Conservation (phyloP, 2,113 vertebrate species). For the Crypturellus undulatus region DNA sequence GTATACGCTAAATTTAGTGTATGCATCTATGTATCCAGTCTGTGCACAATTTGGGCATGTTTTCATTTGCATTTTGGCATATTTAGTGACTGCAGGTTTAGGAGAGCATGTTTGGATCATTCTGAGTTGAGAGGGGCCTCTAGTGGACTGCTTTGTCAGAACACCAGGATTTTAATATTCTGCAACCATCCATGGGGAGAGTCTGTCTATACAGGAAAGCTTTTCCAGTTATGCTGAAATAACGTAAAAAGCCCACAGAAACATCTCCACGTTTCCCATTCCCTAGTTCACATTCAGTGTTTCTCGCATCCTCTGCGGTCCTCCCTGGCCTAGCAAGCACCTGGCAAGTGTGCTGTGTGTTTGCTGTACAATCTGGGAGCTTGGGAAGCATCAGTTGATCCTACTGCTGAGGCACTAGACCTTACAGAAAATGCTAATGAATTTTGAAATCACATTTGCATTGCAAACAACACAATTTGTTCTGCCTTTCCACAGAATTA, state of each 20-base stretch:
- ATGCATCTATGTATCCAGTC: neutral
- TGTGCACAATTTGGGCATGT: neutral
- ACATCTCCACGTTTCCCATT: neutral
- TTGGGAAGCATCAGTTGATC: neutral
- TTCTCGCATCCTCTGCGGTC: neutral
- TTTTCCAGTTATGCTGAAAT: neutral
- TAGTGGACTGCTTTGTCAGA: constrained; percentile 15
- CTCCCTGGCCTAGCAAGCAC: neutral
- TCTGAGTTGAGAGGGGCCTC: constrained; percentile 44
- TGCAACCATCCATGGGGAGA: neutral
- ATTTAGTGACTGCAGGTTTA: neutral
- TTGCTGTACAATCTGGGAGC: neutral
- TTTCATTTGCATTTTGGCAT: constrained; percentile 19
- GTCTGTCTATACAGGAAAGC: neutral
- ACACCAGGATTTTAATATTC: neutral
- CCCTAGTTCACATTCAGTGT: neutral
- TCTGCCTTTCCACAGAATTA: constrained; percentile 62
- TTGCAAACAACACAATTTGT: constrained; percentile 70
- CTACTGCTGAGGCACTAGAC: neutral
- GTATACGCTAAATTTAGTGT: constrained; percentile 47
- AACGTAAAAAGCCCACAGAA: neutral
- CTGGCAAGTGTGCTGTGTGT: neutral
- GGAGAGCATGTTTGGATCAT: neutral
- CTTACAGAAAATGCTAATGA: constrained; percentile 42
- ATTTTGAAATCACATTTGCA: constrained; percentile 66